Evolutionary conservation across 2,888 invertebrate species (phyloP).

Genomic region (Stenoptilia bipunctidactyla): DNA sequence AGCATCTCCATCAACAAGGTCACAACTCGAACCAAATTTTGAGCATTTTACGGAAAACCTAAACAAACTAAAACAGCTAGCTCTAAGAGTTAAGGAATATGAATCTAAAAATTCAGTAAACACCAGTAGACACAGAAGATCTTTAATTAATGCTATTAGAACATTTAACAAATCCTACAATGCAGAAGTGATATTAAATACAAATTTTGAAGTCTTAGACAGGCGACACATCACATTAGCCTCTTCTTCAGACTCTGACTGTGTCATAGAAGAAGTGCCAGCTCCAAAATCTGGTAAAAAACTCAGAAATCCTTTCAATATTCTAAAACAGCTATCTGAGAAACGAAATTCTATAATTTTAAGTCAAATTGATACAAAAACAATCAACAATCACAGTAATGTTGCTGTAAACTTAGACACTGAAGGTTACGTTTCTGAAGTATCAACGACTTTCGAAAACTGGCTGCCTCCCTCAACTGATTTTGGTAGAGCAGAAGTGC

Average conservation of each 20-base stretch:
- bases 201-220: conserved; percentile 34
- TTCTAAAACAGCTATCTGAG: conserved; percentile 36
- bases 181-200: conserved; percentile 39
- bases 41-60: conserved; percentile 31
- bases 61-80: conserved; percentile 30
- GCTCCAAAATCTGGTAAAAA: conserved; percentile 26
- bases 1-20: conserved; percentile 28
- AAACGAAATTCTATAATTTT: conserved; percentile 14
- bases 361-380: background rate
- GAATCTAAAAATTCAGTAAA: conserved; percentile 25
- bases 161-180: conserved; percentile 46
- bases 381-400: background rate
- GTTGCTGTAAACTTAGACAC: background rate
- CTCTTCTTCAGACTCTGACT: conserved; percentile 46
- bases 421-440: background rate
- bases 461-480: conserved; percentile 43
- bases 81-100: conserved; percentile 31
- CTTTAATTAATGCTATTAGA: conserved; percentile 41
- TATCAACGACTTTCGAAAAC: conserved; percentile 23
- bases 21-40: conserved; percentile 18
- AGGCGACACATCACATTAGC: conserved; percentile 35
- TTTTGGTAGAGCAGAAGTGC: conserved; percentile 43
- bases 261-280: conserved; percentile 25
- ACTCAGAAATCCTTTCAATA: conserved; percentile 47
- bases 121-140: conserved; percentile 36